Evolutionary conservation across 2,797 vertebrate species (phyloP).

Genomic region (Ispidina picta): DNA sequence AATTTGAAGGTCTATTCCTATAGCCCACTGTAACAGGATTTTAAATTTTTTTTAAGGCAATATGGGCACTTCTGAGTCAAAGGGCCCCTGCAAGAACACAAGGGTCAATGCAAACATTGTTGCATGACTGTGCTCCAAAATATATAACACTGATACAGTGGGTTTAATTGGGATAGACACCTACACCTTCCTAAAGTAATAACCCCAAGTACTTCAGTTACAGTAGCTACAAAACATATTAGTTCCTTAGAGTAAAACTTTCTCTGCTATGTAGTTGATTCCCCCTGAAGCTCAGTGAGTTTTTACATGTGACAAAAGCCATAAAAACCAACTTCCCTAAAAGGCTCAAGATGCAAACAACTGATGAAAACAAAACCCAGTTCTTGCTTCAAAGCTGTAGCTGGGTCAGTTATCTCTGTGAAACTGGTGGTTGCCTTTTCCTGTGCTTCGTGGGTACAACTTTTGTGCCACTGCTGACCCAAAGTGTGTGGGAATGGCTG

Average conservation of each 20-base stretch:
- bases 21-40: neutral
- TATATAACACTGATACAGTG: neutral
- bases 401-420: neutral
- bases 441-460: neutral
- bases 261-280: neutral
- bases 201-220: neutral
- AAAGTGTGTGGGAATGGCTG: neutral
- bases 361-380: neutral
- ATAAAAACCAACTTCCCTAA: neutral
- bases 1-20: neutral
- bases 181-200: neutral
- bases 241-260: slow-evolving; percentile 8
- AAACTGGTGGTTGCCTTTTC: neutral
- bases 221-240: neutral
- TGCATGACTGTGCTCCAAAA: neutral
- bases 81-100: neutral
- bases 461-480: neutral
- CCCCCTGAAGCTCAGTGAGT: neutral
- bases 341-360: neutral
- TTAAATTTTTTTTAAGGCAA: neutral
- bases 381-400: neutral
- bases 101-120: neutral
- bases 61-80: neutral
- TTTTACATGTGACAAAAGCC: neutral
- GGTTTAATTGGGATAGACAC: neutral